Percentiles rank a stretch among this genome's conserved stretches.
These are phyloP conservation scores for Drosophila mettleri DNA, from an alignment of 2,888 invertebrate genomes.

Conservation along the genomic window DNA sequence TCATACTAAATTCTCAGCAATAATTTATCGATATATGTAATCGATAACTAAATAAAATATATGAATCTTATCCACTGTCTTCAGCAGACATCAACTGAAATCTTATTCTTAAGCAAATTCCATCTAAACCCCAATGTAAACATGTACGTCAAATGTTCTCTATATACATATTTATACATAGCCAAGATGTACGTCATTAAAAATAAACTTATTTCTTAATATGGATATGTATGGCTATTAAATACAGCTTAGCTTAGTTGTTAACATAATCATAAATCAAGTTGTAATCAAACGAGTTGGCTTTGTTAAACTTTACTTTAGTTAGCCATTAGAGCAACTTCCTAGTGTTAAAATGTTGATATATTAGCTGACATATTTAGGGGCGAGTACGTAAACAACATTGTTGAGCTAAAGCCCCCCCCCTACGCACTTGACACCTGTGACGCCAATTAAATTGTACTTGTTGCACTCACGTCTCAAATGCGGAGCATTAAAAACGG, in stretches of 20 bases:
- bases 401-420: slow-evolving; percentile 1
- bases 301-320: not conserved
- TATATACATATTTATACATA: not conserved
- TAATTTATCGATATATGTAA: not conserved
- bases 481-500: not conserved
- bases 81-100: too few relatives aligned
- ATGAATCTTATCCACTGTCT: not conserved
- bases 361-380: slow-evolving; percentile 31
- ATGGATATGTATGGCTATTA: not conserved
- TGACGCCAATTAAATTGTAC: slow-evolving; percentile 29
- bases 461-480: too few relatives aligned
- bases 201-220: slow-evolving; percentile 4
- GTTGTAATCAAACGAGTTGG: slow-evolving; percentile 3
- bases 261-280: slow-evolving; percentile 14
- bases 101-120: not conserved
- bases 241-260: slow-evolving; percentile 1
- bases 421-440: slow-evolving; percentile 56
- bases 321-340: slow-evolving; percentile 19
- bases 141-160: slow-evolving; percentile 1
- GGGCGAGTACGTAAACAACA: slow-evolving; percentile 19
- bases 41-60: not conserved
- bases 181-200: not conserved
- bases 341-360: slow-evolving; percentile 30
- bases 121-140: not conserved
- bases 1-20: too few relatives aligned